Base-by-base conservation (phyloP, 2,113 vertebrate genomes). In the Oreochromis aureus region DNA sequence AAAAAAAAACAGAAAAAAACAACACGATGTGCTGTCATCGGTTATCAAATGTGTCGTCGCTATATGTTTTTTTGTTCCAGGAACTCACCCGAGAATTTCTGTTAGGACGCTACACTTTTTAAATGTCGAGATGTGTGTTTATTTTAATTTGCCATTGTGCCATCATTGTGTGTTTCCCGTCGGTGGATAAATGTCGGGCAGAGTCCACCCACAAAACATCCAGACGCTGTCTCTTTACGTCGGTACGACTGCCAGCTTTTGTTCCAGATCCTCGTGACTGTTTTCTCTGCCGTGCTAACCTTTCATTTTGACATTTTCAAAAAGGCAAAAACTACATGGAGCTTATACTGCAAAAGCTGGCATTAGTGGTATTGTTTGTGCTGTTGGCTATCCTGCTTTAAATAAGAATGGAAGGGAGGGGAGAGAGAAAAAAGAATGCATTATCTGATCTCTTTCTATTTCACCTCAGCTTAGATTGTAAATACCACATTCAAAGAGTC, bases 301-400 rank as follows among this genome's bases (percentile, higher is more conserved):
- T 94, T 93, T 94, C 66, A 61, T 81, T 88, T 88, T 93, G 92
- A 94, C 93, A 92, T 95, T 95, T 95, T 89, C 46, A 91, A 90
- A 93, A 92, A 89, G 84, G 76, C 66, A 63, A 89, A 91, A 93
- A 91, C 76, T 69, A 88, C 88, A 94, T 87, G 84, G 73, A 46
- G 90, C 91, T 95, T 93, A 79, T 78, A 73, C 84, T 89, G 85
- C 90, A 94, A 93, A 93, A 80, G 85, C 87, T 91, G 91, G 71
- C 88, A 92, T 94, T 88, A 85, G 88, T 87, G 86, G 85, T 87
- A 86, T 87, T 92, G 85, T 91, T 89, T 80, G 82, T 93, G 90
- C 89, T 91, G 66, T 76, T 88, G 90, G 87, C 90, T 87, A 36
- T 81, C 84, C 87, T 81, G 88, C 87, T 95, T 92, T 91, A 89